Evolutionary conservation across 2,113 vertebrate species (phyloP).

Genomic region (Syngnathus scovelli): DNA sequence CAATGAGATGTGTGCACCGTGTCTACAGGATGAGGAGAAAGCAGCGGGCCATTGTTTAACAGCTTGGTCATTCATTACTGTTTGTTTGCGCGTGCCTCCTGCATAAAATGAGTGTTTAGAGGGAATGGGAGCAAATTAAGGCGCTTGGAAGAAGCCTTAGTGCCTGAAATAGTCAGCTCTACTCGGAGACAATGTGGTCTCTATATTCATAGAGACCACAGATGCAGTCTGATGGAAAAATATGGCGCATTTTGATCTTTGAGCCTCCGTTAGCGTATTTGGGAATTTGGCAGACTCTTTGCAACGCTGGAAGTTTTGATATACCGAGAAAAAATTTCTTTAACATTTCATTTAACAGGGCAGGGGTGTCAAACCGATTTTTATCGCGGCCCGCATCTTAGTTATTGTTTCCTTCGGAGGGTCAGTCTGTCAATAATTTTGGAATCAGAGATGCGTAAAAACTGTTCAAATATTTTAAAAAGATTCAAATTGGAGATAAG

Average conservation of each 20-base stretch:
- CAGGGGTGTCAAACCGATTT: too few relatives aligned
- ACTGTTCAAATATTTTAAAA: too few relatives aligned
- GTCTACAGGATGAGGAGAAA: slow-evolving; percentile 42
- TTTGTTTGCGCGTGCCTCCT: slow-evolving; percentile 1
- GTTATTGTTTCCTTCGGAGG: too few relatives aligned
- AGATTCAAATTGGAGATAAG: too few relatives aligned
- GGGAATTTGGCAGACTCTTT: too few relatives aligned
- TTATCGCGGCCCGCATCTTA: too few relatives aligned
- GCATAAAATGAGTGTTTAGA: slow-evolving; percentile 1
- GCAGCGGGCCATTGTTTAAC: slow-evolving; percentile 43
- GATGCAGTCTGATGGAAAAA: neutral
- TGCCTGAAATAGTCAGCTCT: neutral
- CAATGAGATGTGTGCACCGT: slow-evolving; percentile 39
- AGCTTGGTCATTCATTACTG: slow-evolving; percentile 31
- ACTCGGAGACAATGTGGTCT: neutral
- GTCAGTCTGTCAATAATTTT: too few relatives aligned
- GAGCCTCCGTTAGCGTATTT: too few relatives aligned
- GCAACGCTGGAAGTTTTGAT: too few relatives aligned
- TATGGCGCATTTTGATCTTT: too few relatives aligned
- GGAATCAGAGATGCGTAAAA: too few relatives aligned
- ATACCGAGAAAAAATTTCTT: too few relatives aligned
- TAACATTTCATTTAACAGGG: neutral
- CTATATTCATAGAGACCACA: neutral
- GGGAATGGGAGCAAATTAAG: neutral
- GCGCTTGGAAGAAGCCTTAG: neutral